Base-by-base conservation (phyloP, 1,140 invertebrate genomes). In the Micrasema minimum region DNA sequence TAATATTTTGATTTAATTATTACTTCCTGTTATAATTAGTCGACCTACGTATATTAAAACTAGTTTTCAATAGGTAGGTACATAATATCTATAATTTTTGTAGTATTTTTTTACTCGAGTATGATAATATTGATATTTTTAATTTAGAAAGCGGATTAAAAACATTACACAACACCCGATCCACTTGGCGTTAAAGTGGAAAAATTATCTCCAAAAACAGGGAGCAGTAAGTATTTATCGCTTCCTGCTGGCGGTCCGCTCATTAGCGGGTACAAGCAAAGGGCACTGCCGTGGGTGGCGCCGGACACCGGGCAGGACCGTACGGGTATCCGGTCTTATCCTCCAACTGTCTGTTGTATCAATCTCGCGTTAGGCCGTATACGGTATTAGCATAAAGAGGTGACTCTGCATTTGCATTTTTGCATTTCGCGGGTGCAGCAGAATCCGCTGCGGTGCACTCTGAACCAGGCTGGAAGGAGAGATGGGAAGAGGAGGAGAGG, bases 231-330 rank as follows among this genome's bases (percentile, higher is more conserved):
- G 66, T 72, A 72, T 72, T 72, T 72, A 72, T 72, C 71, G 71
- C 50, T 72, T 72, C 71, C 66, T 72, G 71, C 71, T 46, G 66
- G 64, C 57, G 65, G 71, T 72, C 65, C 2, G 46, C 71, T 72
- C 71, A 72, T 72, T 72, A 72, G 71, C 71, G 66, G 59, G 45
- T 59, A 72, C 70, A 72, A 41, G 62, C 62, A 48, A 41, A 46
- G 43, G 37, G 31, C n/a, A 37, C 26, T n/a, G 14, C 48, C 18
- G 26, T 12, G 20, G 53, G 53, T 57, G 23, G 53, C 53, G 53
- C 53, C 20, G 4, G 11, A 1, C 26, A 31, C 12, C 53, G 11
- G 10, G 26, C 51, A 22, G 11, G 5, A 51, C 26, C 5, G 26
- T 2, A 14, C 22, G 9, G 2, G 26, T 14, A 35, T 2, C 53